phyloP scores from a whole-genome alignment of 2,888 invertebrate species.

The Brachylomia viminalis region DNA sequence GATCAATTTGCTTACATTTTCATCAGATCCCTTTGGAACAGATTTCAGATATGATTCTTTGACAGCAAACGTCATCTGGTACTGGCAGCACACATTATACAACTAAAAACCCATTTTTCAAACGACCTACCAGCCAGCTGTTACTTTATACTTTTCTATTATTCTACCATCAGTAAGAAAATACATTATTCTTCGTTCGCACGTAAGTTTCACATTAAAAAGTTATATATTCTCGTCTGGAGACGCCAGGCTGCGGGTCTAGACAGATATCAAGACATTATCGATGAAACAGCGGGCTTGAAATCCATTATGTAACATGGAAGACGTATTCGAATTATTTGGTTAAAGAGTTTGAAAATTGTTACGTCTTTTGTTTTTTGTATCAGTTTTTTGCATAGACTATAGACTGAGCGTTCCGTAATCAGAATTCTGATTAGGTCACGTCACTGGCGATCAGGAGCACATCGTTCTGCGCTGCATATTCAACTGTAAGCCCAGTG shows the following conservation, averaged over 20 bases:
- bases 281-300: constrained; percentile 18
- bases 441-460: too few species aligned
- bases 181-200: constrained; percentile 44
- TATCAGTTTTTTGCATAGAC: too few species aligned
- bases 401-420: too few species aligned
- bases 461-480: too few species aligned
- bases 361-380: too few species aligned
- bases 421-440: too few species aligned
- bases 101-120: constrained; percentile 15
- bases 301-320: constrained; percentile 13
- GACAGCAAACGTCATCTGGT: not conserved
- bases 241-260: constrained; percentile 16
- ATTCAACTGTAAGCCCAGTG: too few species aligned
- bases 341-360: not conserved
- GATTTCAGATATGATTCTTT: not conserved
- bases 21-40: not conserved
- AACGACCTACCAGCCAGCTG: constrained; percentile 8
- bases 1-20: not conserved
- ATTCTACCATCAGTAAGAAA: constrained; percentile 19
- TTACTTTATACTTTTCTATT: not conserved
- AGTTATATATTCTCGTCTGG: constrained; percentile 36
- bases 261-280: constrained; percentile 37
- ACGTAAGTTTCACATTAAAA: constrained; percentile 28
- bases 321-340: constrained; percentile 2
- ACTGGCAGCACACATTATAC: not conserved